Evolutionary conservation across 1,140 invertebrate genomes (phyloP).

Genomic region (Conus betulinus): DNA sequence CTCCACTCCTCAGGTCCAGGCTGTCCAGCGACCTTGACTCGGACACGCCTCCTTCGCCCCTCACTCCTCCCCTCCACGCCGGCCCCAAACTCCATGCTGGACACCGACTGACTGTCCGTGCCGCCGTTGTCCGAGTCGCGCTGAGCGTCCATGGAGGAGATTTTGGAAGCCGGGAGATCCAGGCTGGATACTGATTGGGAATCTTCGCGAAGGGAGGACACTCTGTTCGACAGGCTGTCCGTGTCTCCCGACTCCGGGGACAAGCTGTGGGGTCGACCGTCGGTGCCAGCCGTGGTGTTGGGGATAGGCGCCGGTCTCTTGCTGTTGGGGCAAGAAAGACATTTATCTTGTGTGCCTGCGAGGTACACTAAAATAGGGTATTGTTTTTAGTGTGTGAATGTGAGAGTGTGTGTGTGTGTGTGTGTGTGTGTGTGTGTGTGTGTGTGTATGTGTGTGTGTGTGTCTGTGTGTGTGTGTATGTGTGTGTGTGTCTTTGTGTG

Average conservation of each 20-base stretch:
- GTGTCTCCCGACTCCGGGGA: background rate
- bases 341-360: background rate
- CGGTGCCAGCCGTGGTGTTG: background rate
- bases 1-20: slow-evolving; percentile 52
- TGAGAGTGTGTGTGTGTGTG: too few species aligned
- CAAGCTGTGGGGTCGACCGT: slow-evolving; percentile 18
- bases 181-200: slow-evolving; percentile 71
- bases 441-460: too few species aligned
- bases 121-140: slow-evolving; percentile 19
- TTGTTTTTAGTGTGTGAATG: too few species aligned
- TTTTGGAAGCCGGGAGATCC: slow-evolving; percentile 54
- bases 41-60: slow-evolving; percentile 39
- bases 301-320: background rate
- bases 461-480: too few species aligned
- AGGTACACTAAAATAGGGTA: too few species aligned
- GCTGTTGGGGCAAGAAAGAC: background rate
- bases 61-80: slow-evolving; percentile 71
- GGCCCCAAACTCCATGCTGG: slow-evolving; percentile 74
- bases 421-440: too few species aligned
- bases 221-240: slow-evolving; percentile 21
- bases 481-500: too few species aligned
- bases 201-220: slow-evolving; percentile 54
- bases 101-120: slow-evolving; percentile 71
- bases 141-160: slow-evolving; percentile 12
- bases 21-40: slow-evolving; percentile 70